phyloP scores from a whole-genome alignment of 1,140 invertebrate species.

The Hyles vespertilio region DNA sequence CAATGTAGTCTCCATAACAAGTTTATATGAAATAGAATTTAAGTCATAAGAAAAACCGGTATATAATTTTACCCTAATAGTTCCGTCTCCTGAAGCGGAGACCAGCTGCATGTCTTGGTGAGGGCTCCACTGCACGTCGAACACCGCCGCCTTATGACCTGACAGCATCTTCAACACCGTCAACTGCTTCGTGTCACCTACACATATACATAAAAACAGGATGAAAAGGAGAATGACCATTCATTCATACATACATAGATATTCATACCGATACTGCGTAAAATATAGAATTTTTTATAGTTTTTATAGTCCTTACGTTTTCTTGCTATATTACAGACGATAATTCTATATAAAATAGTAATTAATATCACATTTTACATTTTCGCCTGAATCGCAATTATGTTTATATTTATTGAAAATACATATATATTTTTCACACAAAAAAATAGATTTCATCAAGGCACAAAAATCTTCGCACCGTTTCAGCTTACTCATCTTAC shows the following conservation, averaged over 20 bases:
- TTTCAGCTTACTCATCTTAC: constrained; percentile 29
- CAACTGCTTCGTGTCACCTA: constrained; percentile 30
- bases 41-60: too few relatives aligned
- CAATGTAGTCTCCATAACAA: too few relatives aligned
- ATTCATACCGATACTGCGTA: background rate
- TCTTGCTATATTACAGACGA: too few relatives aligned
- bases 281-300: too few relatives aligned
- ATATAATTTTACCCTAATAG: constrained; percentile 76
- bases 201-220: constrained; percentile 28
- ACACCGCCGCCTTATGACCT: constrained; percentile 78
- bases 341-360: background rate
- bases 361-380: background rate
- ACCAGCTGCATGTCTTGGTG: constrained; percentile 81
- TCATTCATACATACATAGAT: constrained; percentile 3
- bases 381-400: background rate
- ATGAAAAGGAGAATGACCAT: background rate
- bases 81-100: constrained; percentile 82
- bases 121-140: constrained; percentile 83
- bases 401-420: too few relatives aligned
- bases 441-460: too few relatives aligned
- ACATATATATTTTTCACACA: too few relatives aligned
- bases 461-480: background rate
- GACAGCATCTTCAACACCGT: constrained; percentile 72
- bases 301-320: too few relatives aligned
- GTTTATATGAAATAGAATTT: too few relatives aligned